Evolutionary conservation across 2,797 vertebrate species (phyloP).

Genomic region (Hyperoplus immaculatus): DNA sequence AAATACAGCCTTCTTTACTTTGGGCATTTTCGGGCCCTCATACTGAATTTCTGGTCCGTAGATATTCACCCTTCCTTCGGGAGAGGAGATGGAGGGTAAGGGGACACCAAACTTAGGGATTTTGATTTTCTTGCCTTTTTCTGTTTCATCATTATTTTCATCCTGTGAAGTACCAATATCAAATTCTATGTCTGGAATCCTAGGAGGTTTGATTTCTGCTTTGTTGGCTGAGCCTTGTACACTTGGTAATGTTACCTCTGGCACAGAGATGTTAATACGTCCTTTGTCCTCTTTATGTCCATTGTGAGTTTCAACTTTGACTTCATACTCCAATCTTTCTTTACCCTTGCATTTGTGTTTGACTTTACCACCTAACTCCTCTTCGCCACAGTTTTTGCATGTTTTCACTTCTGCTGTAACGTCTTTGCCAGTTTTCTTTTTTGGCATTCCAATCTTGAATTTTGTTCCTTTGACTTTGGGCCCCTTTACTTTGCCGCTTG

Average conservation of each 20-base stretch:
- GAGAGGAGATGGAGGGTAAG: slow-evolving; percentile 78
- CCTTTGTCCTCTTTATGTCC: slow-evolving; percentile 60
- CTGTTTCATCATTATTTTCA: slow-evolving; percentile 42
- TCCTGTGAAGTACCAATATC: slow-evolving; percentile 75
- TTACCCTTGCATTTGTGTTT: slow-evolving; percentile 39
- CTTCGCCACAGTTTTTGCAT: slow-evolving; percentile 41
- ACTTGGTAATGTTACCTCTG: slow-evolving; percentile 50
- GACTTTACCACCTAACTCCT: slow-evolving; percentile 37
- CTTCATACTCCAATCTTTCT: slow-evolving; percentile 28
- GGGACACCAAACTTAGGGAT: slow-evolving; percentile 86
- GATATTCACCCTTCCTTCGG: slow-evolving; percentile 69
- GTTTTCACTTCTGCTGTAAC: slow-evolving; percentile 53
- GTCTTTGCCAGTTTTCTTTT: slow-evolving; percentile 74
- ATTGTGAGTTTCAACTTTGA: slow-evolving; percentile 45
- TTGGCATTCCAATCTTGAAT: slow-evolving; percentile 83
- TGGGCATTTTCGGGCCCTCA: slow-evolving; percentile 82
- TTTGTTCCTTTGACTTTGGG: slow-evolving; percentile 82
- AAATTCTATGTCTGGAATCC: slow-evolving; percentile 83
- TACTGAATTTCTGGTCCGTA: slow-evolving; percentile 74
- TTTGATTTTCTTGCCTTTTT: slow-evolving; percentile 83
- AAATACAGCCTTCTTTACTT: slow-evolving; percentile 85
- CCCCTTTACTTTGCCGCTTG: slow-evolving; percentile 71
- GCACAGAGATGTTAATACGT: slow-evolving; percentile 16
- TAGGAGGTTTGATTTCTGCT: slow-evolving; percentile 70
- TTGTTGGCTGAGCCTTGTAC: slow-evolving; percentile 24